Percentiles rank a stretch among this genome's conserved stretches.
Conservation (phyloP, 1,140 invertebrate genomes). For the Drosophila neocordata region DNA sequence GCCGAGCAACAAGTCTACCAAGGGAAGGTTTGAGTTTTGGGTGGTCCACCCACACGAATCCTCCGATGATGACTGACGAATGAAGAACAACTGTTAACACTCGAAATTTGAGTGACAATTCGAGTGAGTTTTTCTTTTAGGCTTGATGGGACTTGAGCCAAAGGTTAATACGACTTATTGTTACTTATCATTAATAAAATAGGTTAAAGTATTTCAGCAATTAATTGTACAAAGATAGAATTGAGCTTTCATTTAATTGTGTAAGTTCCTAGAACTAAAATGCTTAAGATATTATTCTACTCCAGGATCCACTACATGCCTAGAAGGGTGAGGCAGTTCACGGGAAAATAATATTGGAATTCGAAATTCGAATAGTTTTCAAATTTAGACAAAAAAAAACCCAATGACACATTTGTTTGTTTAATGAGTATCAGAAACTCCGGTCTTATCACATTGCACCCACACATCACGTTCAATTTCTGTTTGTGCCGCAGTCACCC, state of each 20-base stretch:
- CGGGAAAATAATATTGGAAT: no score
- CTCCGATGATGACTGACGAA: slow-evolving; percentile 52
- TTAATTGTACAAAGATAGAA: no score
- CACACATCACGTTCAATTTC: slow-evolving; percentile 16
- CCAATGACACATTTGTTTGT: no score
- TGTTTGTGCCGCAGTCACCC: slow-evolving; percentile 29
- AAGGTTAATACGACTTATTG: background rate
- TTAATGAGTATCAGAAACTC: background rate
- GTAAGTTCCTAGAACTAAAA: no score
- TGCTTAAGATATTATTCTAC: no score
- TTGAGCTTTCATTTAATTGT: no score
- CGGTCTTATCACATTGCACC: slow-evolving; percentile 42
- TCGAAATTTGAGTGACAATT: slow-evolving; percentile 43
- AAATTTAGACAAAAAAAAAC: no score
- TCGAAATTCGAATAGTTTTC: no score
- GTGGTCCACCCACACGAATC: slow-evolving; percentile 54
- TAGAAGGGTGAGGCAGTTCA: no score
- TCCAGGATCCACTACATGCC: no score
- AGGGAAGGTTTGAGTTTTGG: slow-evolving; percentile 23
- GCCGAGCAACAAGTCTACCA: slow-evolving; percentile 48
- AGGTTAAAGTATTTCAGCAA: no score
- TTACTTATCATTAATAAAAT: background rate
- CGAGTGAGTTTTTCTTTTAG: slow-evolving; percentile 44
- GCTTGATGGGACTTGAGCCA: no score
- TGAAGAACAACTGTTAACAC: slow-evolving; percentile 56